Evolutionary conservation across 2,888 invertebrate species (phyloP).

Genomic region (Horisme vitalbata): DNA sequence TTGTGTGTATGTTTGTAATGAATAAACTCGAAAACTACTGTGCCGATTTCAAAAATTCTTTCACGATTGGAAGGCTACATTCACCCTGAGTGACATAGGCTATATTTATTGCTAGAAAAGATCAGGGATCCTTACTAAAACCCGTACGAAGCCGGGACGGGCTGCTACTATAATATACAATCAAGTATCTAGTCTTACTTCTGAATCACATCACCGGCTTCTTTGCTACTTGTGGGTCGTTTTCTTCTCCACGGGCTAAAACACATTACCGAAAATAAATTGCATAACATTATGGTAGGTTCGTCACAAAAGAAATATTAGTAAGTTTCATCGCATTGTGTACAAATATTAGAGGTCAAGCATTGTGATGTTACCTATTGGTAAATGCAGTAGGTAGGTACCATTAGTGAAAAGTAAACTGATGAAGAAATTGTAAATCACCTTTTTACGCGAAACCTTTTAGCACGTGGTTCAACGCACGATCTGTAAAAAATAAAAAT

Average conservation of each 20-base stretch:
- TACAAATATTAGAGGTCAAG: constrained; percentile 2
- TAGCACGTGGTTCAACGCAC: constrained; percentile 22
- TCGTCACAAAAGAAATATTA: not conserved
- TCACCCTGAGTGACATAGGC: too few species aligned
- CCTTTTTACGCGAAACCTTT: constrained; percentile 46
- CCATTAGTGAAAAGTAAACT: constrained; percentile 1
- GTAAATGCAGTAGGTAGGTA: not conserved
- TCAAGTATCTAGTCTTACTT: too few species aligned
- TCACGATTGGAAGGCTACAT: too few species aligned
- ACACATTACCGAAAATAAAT: constrained; percentile 19
- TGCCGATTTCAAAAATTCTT: too few species aligned
- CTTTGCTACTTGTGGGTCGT: constrained; percentile 36
- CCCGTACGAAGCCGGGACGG: too few species aligned
- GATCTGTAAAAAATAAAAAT: constrained; percentile 36
- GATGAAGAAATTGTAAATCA: constrained; percentile 19
- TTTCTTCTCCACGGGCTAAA: constrained; percentile 56
- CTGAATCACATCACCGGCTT: constrained; percentile 36
- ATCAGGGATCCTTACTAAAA: too few species aligned
- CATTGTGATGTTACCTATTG: constrained; percentile 2
- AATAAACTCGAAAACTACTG: too few species aligned
- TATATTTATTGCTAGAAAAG: too few species aligned
- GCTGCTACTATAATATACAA: too few species aligned
- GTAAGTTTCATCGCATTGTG: not conserved
- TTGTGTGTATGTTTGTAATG: too few species aligned
- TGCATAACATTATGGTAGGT: not conserved